Percentiles rank a stretch among this genome's conserved stretches.
phyloP scores from a whole-genome alignment of 2,797 vertebrate species.

The Danionella dracula region DNA sequence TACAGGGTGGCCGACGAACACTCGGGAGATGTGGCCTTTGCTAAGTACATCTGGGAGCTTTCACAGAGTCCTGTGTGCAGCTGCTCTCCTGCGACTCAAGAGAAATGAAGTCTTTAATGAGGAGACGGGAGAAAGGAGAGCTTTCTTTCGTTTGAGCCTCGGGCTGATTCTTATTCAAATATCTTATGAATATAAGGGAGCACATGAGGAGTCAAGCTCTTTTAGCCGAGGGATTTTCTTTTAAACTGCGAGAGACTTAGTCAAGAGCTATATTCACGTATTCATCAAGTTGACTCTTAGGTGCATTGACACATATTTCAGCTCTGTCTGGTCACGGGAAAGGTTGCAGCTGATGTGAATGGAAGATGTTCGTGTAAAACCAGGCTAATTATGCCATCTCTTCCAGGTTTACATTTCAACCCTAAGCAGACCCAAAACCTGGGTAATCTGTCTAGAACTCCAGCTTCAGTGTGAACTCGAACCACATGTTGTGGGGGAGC shows the following conservation, averaged over 20 bases:
- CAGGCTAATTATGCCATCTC: conserved; percentile 17
- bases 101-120: conserved; percentile 52
- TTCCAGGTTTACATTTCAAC: conserved; percentile 27
- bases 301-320: background rate
- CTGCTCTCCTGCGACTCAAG: conserved; percentile 51
- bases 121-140: conserved; percentile 55
- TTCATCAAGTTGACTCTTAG: background rate
- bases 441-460: background rate
- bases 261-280: too few species aligned
- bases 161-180: conserved; percentile 6
- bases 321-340: background rate
- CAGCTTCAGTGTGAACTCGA: conserved; percentile 22
- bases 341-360: background rate
- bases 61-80: conserved; percentile 54
- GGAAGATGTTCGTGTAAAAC: background rate
- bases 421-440: background rate
- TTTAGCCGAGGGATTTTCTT: background rate
- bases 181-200: background rate
- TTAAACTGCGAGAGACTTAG: too few species aligned
- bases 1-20: conserved; percentile 31
- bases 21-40: conserved; percentile 29
- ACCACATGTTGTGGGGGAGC: conserved; percentile 34
- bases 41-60: conserved; percentile 54
- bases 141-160: conserved; percentile 55
- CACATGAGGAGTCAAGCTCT: background rate